Base-by-base conservation (phyloP, 2,888 invertebrate genomes). In the Heteromurus nitidus region DNA sequence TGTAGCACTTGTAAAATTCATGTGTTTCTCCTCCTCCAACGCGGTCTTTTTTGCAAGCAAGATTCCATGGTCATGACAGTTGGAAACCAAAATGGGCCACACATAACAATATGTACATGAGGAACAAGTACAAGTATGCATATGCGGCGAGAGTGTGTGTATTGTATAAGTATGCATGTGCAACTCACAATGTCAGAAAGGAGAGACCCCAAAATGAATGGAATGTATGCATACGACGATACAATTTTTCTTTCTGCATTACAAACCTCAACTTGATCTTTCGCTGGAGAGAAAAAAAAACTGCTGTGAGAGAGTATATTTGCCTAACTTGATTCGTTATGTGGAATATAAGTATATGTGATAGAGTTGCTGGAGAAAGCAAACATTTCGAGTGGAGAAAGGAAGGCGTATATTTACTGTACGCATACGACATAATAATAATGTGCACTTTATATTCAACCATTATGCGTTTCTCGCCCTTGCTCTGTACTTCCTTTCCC, bases 381-480 rank as follows among this genome's bases (percentile, higher is more conserved):
- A n/a, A n/a, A n/a, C n/a, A n/a, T n/a, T n/a, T n/a, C n/a, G n/a
- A n/a, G n/a, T n/a, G n/a, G n/a, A n/a, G 50, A 50, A 50, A 13
- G 55, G 22, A 3, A 3, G 22, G 26, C 7, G 62, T 36, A 42
- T 24, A 36, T 42, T 31, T 42, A 70, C 53, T 22, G n/a, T 47
- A 47, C 47, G 47, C 69, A 55, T 20, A 53, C 58, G 42, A 58
- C 58, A 47, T 72, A 60, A 72, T 72, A 60, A 72, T 72, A 72
- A 72, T 72, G 62, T 60, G 60, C 72, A 72, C 72, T 72, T 72
- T 72, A 72, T 72, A 72, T 72, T 72, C 72, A 72, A 60, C 72
- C 62, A 72, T 72, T 72, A 62, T 72, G 72, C 72, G 47, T 72
- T 72, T 72, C 72, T 62, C 60, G 24, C 60, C 62, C 72, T 60